Conservation (phyloP, 2,888 invertebrate genomes). For the Ethmia dodecea region DNA sequence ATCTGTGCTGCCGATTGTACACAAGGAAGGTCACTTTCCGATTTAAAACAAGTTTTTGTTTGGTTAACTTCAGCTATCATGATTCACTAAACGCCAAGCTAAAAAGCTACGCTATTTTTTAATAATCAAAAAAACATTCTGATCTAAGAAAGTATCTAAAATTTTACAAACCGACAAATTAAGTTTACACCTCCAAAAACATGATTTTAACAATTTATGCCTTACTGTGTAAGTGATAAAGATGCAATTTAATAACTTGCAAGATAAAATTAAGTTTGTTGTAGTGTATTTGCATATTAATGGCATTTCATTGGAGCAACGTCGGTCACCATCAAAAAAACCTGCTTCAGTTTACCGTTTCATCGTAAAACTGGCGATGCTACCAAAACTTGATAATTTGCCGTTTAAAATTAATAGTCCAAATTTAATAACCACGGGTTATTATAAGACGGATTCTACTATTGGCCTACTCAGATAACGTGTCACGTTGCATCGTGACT, state of each 20-base stretch:
- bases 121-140: slow-evolving; percentile 7
- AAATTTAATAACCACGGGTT: slow-evolving; percentile 16
- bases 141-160: slow-evolving; percentile 9
- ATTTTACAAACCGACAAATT: slow-evolving; percentile 1
- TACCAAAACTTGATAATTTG: slow-evolving; percentile 29
- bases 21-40: too few relatives aligned
- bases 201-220: slow-evolving; percentile 2
- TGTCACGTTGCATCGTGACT: too few relatives aligned
- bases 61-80: too few relatives aligned
- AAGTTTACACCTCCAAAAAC: neutral
- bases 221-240: slow-evolving; percentile 3
- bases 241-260: slow-evolving; percentile 1
- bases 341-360: slow-evolving; percentile 20
- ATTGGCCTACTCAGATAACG: too few relatives aligned
- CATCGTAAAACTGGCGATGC: slow-evolving; percentile 30
- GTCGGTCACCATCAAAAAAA: slow-evolving; percentile 25
- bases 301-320: slow-evolving; percentile 23
- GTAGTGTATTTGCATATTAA: slow-evolving; percentile 30
- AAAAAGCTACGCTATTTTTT: too few relatives aligned
- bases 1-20: too few relatives aligned
- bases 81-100: too few relatives aligned
- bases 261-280: slow-evolving; percentile 7
- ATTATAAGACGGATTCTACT: too few relatives aligned
- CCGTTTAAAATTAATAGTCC: slow-evolving; percentile 30
- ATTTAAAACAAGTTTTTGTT: too few relatives aligned